phyloP scores from a whole-genome alignment of 2,113 vertebrate species.

The Corvus hawaiiensis region DNA sequence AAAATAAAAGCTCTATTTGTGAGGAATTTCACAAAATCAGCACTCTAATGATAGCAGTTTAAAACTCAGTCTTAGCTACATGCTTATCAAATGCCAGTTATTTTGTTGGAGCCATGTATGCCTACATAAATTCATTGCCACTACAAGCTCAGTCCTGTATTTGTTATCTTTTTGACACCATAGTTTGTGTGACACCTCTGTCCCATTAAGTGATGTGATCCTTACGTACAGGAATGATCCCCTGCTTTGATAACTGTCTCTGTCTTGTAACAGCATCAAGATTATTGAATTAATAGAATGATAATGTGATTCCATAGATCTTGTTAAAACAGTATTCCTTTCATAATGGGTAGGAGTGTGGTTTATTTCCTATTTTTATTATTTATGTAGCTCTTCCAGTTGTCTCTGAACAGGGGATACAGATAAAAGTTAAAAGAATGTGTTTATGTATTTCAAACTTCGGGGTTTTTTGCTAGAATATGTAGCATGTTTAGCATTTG shows the following conservation, averaged over 20 bases:
- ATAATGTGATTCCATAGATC: conserved; percentile 15
- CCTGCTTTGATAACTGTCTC: conserved; percentile 27
- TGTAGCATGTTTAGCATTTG: not conserved
- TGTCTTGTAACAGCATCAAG: conserved; percentile 27
- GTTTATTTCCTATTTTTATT: not conserved
- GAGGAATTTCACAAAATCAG: not conserved
- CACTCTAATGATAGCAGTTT: not conserved
- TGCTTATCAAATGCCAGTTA: not conserved
- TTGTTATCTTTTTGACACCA: not conserved
- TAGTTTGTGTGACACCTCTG: conserved; percentile 13
- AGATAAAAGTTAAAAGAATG: not conserved
- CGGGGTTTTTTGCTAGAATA: accelerated
- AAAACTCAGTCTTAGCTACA: not conserved
- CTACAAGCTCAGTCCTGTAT: not conserved
- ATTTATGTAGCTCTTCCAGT: not conserved
- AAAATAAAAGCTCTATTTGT: not conserved
- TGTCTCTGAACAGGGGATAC: not conserved
- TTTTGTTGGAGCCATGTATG: not conserved
- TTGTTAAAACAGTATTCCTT: not conserved
- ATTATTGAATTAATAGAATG: conserved; percentile 49
- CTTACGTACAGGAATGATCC: not conserved
- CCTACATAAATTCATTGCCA: not conserved
- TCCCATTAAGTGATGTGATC: not conserved
- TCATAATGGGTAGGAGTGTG: not conserved
- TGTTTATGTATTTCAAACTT: not conserved